A percentile compares a stretch with the other conserved stretches of the same genome.
Evolutionary conservation across 2,797 vertebrate genomes (phyloP).

Genomic region (Sciaenops ocellatus): DNA sequence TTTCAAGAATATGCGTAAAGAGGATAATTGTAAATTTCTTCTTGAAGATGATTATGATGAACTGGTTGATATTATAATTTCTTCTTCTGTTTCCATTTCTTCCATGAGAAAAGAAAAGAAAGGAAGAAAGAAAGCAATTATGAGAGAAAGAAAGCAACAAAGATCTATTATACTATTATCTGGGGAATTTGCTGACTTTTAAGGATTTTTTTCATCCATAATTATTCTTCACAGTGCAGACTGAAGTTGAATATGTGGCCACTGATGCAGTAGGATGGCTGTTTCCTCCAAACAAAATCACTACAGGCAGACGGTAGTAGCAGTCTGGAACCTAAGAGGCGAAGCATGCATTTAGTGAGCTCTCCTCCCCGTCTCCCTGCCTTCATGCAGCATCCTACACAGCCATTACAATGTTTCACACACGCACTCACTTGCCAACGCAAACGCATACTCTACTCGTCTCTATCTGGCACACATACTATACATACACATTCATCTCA

Average conservation of each 20-base stretch:
- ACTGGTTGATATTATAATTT: constrained; percentile 7
- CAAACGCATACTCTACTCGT: constrained; percentile 35
- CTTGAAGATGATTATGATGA: not conserved
- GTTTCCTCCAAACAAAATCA: constrained; percentile 36
- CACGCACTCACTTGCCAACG: constrained; percentile 21
- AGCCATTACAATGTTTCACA: constrained; percentile 46
- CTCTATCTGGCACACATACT: constrained; percentile 19
- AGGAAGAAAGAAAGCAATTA: constrained; percentile 23
- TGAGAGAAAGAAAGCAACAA: constrained; percentile 17
- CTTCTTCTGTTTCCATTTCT: not conserved
- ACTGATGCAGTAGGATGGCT: not conserved
- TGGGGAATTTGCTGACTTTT: constrained; percentile 13
- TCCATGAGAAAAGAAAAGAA: not conserved
- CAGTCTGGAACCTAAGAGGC: constrained; percentile 19
- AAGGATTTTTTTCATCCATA: constrained; percentile 6
- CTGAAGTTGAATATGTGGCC: constrained; percentile 16
- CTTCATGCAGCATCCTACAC: constrained; percentile 42
- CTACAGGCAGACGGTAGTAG: constrained; percentile 20
- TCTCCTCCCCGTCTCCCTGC: constrained; percentile 4
- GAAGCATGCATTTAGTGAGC: constrained; percentile 18
- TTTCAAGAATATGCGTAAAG: not conserved
- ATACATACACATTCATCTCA: constrained; percentile 21
- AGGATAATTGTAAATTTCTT: not conserved
- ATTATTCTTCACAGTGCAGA: constrained; percentile 17
- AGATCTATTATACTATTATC: constrained; percentile 13